phyloP scores from a whole-genome alignment of 2,797 vertebrate species.

The Enteromius fasciolatus region DNA sequence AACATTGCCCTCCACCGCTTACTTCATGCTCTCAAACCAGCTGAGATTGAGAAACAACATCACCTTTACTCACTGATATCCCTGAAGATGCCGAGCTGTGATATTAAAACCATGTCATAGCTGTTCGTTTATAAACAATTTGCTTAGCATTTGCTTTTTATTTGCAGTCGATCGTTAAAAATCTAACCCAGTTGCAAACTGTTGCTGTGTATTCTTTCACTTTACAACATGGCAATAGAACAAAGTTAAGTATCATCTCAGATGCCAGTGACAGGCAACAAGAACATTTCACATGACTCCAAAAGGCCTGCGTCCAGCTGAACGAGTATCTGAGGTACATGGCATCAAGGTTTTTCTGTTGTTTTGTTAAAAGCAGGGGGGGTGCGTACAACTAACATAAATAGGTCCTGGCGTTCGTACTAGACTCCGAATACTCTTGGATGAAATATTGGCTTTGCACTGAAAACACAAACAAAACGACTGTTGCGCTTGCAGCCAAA shows the following conservation, averaged over 20 bases:
- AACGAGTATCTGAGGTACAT: constrained; percentile 6
- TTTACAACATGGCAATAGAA: background rate
- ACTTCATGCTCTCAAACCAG: background rate
- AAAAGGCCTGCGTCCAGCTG: background rate
- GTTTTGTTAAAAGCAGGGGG: constrained; percentile 36
- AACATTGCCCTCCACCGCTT: constrained; percentile 54
- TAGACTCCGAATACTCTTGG: constrained; percentile 25
- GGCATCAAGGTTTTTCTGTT: constrained; percentile 37
- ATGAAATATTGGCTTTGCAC: constrained; percentile 53
- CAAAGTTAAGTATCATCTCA: background rate
- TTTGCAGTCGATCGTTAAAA: background rate
- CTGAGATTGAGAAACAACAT: constrained; percentile 9
- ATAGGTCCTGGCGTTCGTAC: constrained; percentile 31
- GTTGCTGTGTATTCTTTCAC: background rate
- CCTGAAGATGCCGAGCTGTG: background rate
- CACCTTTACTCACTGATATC: constrained; percentile 13
- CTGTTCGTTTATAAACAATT: constrained; percentile 26
- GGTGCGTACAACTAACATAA: constrained; percentile 46
- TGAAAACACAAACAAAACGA: constrained; percentile 59
- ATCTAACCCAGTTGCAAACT: background rate
- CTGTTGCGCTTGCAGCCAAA: constrained; percentile 55
- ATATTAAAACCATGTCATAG: background rate
- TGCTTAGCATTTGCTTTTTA: background rate
- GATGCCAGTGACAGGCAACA: background rate
- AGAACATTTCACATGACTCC: constrained; percentile 2